Percentiles rank a stretch among this genome's conserved stretches.
Conservation (phyloP, 1,140 invertebrate species). For the Fopius arisanus region DNA sequence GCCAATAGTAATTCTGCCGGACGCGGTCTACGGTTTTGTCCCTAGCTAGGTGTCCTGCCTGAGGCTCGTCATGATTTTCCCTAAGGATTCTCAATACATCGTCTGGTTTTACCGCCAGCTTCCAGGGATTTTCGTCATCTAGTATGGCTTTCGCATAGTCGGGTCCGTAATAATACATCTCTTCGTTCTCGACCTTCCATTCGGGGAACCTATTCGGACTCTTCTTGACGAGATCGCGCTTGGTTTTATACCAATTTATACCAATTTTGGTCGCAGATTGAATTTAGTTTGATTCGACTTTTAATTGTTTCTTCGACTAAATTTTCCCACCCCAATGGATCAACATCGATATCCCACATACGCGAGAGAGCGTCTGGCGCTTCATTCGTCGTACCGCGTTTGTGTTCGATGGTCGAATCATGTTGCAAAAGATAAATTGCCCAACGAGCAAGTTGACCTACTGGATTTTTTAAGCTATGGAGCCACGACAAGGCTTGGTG, state of each 20-base stretch:
- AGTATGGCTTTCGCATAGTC: neutral
- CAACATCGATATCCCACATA: slow-evolving; percentile 26
- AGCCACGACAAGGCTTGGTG: slow-evolving; percentile 61
- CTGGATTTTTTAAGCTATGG: slow-evolving; percentile 51
- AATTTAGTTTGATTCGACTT: slow-evolving; percentile 12
- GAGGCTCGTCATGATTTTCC: slow-evolving; percentile 21
- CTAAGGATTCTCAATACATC: slow-evolving; percentile 10
- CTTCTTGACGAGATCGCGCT: neutral
- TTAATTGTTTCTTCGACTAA: slow-evolving; percentile 23
- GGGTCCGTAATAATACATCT: slow-evolving; percentile 21
- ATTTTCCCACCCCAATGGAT: slow-evolving; percentile 9
- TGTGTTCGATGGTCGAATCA: slow-evolving; percentile 38
- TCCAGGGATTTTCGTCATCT: slow-evolving; percentile 31
- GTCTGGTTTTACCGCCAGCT: slow-evolving; percentile 16
- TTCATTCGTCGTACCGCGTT: slow-evolving; percentile 38
- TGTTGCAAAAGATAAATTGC: slow-evolving; percentile 33
- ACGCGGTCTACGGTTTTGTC: slow-evolving; percentile 13
- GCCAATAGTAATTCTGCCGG: slow-evolving; percentile 6
- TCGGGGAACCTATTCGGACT: slow-evolving; percentile 25
- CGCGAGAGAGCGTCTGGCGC: slow-evolving; percentile 30
- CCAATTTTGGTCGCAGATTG: slow-evolving; percentile 20
- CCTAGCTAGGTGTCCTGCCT: slow-evolving; percentile 24
- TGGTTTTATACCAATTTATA: slow-evolving; percentile 14
- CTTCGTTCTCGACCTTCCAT: slow-evolving; percentile 19
- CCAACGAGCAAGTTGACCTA: slow-evolving; percentile 59